A percentile compares a stretch with the other conserved stretches of the same genome.
Evolutionary conservation across 2,113 vertebrate genomes (phyloP).

Genomic region (Parotia lawesii): DNA sequence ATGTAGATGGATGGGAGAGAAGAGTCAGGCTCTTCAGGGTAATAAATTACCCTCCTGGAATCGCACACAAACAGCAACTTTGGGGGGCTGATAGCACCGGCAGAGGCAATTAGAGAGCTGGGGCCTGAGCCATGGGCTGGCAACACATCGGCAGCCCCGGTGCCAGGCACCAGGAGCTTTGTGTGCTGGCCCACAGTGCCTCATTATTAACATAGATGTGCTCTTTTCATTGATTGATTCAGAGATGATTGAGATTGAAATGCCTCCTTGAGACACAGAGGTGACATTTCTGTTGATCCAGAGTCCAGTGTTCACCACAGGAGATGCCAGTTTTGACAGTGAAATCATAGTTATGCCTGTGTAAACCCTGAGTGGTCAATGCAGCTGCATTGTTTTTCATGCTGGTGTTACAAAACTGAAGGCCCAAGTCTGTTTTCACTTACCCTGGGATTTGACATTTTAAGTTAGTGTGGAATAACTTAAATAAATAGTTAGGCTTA

Average conservation of each 20-base stretch:
- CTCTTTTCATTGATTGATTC: conserved; percentile 1
- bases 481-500: neutral
- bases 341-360: neutral
- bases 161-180: neutral
- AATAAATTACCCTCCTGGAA: conserved; percentile 48
- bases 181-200: neutral
- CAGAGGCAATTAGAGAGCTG: neutral
- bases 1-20: conserved; percentile 29
- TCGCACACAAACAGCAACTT: neutral
- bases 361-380: neutral
- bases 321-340: conserved; percentile 33
- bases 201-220: neutral
- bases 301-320: neutral
- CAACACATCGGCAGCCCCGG: neutral
- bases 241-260: conserved; percentile 29
- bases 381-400: neutral
- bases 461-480: neutral
- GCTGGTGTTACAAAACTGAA: neutral
- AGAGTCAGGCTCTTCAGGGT: conserved; percentile 4
- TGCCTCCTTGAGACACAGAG: neutral
- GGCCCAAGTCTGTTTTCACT: neutral
- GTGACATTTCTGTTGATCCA: neutral
- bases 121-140: neutral
- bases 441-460: neutral
- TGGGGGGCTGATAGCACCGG: neutral